Evolutionary conservation across 2,113 vertebrate species (phyloP).

Genomic region (Nothobranchius furzeri): DNA sequence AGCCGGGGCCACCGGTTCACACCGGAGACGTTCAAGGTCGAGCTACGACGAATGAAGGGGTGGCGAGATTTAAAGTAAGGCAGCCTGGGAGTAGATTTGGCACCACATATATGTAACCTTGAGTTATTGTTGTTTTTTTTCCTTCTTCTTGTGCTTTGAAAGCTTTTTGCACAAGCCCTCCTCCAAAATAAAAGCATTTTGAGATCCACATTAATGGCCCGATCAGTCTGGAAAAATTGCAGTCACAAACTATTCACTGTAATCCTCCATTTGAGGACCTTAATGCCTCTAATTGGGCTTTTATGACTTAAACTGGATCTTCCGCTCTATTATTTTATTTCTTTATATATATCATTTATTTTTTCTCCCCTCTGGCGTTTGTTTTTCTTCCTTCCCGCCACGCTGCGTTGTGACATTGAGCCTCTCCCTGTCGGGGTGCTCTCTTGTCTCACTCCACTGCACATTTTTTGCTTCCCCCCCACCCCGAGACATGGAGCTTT

Average conservation of each 20-base stretch:
- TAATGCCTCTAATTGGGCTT: conserved; percentile 76
- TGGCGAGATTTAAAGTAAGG: conserved; percentile 65
- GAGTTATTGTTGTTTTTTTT: conserved; percentile 51
- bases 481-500: conserved; percentile 70
- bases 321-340: conserved; percentile 39
- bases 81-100: conserved; percentile 37
- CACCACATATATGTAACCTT: conserved; percentile 60
- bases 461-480: conserved; percentile 71
- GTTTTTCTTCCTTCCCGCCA: conserved; percentile 73
- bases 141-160: conserved; percentile 37
- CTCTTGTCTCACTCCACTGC: conserved; percentile 78
- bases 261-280: conserved; percentile 64
- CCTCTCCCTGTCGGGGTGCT: conserved; percentile 77
- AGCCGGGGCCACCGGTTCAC: conserved; percentile 63
- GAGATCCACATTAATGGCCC: conserved; percentile 60
- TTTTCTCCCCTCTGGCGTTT: conserved; percentile 60
- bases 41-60: conserved; percentile 53
- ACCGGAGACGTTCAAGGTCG: conserved; percentile 63
- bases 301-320: conserved; percentile 74
- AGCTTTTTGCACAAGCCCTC: conserved; percentile 39
- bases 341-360: conserved; percentile 10
- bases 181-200: conserved; percentile 46
- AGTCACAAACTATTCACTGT: conserved; percentile 69
- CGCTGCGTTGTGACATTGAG: conserved; percentile 73
- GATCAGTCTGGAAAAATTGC: conserved; percentile 63